These are phyloP conservation scores for Zygogramma bicolorata DNA, from an alignment of 2,888 invertebrate genomes.

Conservation along the genomic window DNA sequence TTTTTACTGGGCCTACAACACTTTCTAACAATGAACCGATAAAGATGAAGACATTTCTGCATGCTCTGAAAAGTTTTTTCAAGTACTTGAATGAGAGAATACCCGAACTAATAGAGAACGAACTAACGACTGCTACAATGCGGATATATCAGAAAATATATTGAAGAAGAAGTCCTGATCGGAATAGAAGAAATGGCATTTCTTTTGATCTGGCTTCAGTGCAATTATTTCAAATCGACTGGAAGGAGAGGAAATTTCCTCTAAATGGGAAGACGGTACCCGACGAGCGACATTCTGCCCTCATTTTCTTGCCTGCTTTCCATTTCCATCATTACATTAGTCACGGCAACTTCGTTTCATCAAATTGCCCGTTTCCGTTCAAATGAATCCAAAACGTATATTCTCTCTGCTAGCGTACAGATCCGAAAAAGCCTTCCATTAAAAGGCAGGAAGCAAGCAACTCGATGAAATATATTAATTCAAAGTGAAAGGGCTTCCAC, in stretches of 20 bases:
- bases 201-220: background rate
- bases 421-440: conserved; percentile 1
- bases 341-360: conserved; percentile 1
- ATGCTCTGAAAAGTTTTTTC: too few relatives aligned
- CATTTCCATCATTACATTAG: conserved; percentile 3
- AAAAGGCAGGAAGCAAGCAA: conserved; percentile 1
- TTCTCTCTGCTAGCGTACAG: background rate
- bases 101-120: too few relatives aligned
- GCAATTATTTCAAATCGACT: background rate
- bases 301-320: conserved; percentile 9
- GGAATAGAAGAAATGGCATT: background rate
- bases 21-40: too few relatives aligned
- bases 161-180: background rate
- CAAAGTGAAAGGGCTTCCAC: conserved; percentile 18
- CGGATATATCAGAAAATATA: too few relatives aligned
- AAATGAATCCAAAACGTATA: conserved; percentile 5
- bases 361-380: conserved; percentile 6
- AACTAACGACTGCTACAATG: too few relatives aligned
- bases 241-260: background rate
- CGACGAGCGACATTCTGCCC: background rate
- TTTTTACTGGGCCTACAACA: too few relatives aligned
- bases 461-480: conserved; percentile 16
- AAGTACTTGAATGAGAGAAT: too few relatives aligned
- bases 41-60: too few relatives aligned
- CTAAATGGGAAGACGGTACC: background rate